These are phyloP conservation scores for Serrognathus titanus DNA, from an alignment of 2,888 invertebrate species.

Conservation along the genomic window DNA sequence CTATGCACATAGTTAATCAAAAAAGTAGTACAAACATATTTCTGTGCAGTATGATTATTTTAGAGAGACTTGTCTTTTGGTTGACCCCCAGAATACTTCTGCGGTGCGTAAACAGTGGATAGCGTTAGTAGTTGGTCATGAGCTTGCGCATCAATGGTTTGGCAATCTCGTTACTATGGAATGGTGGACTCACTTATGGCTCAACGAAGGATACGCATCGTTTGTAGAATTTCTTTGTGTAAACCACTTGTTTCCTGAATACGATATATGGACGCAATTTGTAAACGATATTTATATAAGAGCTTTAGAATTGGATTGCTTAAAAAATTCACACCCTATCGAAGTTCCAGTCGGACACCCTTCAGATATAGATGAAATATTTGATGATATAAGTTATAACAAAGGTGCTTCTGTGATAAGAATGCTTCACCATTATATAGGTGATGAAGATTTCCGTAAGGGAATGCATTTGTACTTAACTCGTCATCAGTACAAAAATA, in stretches of 20 bases:
- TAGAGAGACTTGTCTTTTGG: conserved; percentile 83
- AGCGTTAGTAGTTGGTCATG: conserved; percentile 85
- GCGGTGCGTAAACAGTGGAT: conserved; percentile 78
- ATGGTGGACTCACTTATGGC: conserved; percentile 96
- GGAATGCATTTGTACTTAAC: conserved; percentile 89
- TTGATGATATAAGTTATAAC: conserved; percentile 93
- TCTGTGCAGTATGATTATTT: background rate
- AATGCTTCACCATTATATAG: conserved; percentile 90
- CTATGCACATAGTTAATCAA: no score
- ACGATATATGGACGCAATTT: conserved; percentile 96
- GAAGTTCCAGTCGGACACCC: conserved; percentile 93
- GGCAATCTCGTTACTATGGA: conserved; percentile 97
- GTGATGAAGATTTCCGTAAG: conserved; percentile 85
- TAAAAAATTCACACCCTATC: conserved; percentile 92
- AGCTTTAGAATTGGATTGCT: conserved; percentile 80
- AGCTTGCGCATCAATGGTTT: conserved; percentile 97
- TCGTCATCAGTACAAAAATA: conserved; percentile 83
- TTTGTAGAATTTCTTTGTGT: conserved; percentile 95
- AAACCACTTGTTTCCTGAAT: conserved; percentile 87
- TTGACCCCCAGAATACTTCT: conserved; percentile 87
- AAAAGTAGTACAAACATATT: no score
- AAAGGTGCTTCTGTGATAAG: conserved; percentile 85
- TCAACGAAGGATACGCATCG: conserved; percentile 84
- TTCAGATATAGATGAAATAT: conserved; percentile 93
- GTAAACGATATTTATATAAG: conserved; percentile 83